Conservation (phyloP, 2,888 invertebrate species). For the Drosophila suboccidentalis region DNA sequence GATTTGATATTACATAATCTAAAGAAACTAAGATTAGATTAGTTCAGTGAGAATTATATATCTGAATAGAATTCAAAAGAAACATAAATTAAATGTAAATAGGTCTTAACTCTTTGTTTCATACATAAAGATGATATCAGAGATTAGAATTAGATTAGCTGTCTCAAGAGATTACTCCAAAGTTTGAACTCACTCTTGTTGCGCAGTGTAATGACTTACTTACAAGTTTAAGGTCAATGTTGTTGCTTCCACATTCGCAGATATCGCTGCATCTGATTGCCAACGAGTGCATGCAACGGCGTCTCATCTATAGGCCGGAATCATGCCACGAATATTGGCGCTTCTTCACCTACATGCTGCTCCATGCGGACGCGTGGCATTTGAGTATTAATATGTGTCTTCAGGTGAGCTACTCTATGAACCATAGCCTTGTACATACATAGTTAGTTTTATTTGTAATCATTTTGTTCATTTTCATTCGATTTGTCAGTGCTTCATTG, state of each 20-base stretch:
- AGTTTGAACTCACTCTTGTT: conserved; percentile 10
- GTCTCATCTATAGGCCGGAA: conserved; percentile 72
- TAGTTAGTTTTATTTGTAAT: conserved; percentile 10
- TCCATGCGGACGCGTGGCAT: conserved; percentile 92
- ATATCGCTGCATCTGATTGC: conserved; percentile 69
- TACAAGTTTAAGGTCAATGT: conserved; percentile 33
- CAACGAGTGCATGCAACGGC: conserved; percentile 69
- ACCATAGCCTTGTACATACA: background rate
- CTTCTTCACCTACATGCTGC: conserved; percentile 91
- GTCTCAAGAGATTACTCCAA: no score
- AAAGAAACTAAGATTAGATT: no score
- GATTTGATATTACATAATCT: no score
- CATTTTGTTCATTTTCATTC: conserved; percentile 3
- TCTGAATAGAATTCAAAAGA: no score
- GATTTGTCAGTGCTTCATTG: conserved; percentile 70
- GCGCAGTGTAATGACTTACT: conserved; percentile 28
- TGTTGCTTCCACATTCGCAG: conserved; percentile 47
- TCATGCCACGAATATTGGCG: conserved; percentile 88
- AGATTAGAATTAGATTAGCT: background rate
- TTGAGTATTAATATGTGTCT: conserved; percentile 91
- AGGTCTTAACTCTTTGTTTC: no score
- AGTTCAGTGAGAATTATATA: no score
- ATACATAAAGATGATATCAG: background rate
- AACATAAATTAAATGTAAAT: no score
- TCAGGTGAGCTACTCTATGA: conserved; percentile 86